Percentiles rank a stretch among this genome's conserved stretches.
phyloP scores from a whole-genome alignment of 2,888 invertebrate species.

The Caenorhabditis auriculariae region DNA sequence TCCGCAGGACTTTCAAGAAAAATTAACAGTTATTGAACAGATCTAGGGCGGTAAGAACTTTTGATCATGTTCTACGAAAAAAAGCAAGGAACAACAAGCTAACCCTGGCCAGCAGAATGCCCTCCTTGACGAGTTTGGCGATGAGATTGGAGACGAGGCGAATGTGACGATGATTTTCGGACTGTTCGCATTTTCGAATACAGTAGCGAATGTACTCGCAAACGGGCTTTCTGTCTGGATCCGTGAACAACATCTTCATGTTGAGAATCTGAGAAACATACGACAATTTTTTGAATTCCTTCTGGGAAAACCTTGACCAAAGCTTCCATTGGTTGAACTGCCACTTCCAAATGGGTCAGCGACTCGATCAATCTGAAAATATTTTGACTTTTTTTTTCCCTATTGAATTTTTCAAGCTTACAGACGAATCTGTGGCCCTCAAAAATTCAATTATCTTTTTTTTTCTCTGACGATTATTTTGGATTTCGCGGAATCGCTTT shows the following conservation, averaged over 20 bases:
- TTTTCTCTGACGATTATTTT: too few relatives aligned
- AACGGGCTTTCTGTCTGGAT: background rate
- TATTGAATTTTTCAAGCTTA: too few relatives aligned
- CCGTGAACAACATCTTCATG: background rate
- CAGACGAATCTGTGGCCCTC: too few relatives aligned
- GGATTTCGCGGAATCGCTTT: too few relatives aligned
- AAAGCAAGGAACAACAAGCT: too few relatives aligned
- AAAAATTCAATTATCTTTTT: too few relatives aligned
- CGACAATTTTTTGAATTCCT: background rate
- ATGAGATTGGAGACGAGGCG: slow-evolving; percentile 3
- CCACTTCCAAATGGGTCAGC: background rate
- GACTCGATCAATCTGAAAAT: too few relatives aligned
- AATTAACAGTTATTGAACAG: too few relatives aligned
- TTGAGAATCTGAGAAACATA: background rate
- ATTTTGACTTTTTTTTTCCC: too few relatives aligned
- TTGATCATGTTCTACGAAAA: too few relatives aligned
- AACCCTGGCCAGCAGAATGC: background rate
- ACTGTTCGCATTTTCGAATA: background rate
- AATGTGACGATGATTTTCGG: background rate
- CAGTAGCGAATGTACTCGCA: background rate
- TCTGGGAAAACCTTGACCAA: background rate
- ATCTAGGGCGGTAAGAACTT: too few relatives aligned
- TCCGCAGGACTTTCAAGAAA: too few relatives aligned
- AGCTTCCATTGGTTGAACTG: background rate
- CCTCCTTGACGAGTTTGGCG: background rate